Conservation (phyloP, 2,888 invertebrate genomes). For the Hypsopygia costalis region DNA sequence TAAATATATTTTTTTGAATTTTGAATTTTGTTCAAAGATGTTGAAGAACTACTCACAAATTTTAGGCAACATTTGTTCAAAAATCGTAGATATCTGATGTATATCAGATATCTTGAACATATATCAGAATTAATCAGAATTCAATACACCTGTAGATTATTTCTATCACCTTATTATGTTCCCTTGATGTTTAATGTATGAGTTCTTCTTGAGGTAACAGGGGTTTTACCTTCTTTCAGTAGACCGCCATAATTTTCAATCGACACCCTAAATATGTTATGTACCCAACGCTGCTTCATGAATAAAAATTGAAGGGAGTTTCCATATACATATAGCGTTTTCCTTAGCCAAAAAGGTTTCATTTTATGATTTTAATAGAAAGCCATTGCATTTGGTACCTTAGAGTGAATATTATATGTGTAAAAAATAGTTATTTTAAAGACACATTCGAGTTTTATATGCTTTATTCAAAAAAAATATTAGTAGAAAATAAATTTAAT, state of each 20-base stretch:
- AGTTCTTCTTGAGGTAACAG: conserved; percentile 15
- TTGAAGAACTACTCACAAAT: no score
- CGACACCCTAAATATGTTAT: conserved; percentile 41
- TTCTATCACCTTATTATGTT: conserved; percentile 18
- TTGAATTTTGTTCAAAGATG: no score
- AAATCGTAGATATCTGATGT: conserved; percentile 4
- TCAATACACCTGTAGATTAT: conserved; percentile 11
- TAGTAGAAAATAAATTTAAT: no score
- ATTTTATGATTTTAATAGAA: conserved; percentile 26
- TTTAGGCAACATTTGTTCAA: neutral
- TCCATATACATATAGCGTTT: conserved; percentile 26
- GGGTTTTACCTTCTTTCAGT: conserved; percentile 14
- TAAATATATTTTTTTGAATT: no score
- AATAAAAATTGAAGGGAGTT: conserved; percentile 36
- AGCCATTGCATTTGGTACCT: no score
- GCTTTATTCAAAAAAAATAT: no score
- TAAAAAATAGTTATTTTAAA: no score
- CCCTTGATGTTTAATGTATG: conserved; percentile 24
- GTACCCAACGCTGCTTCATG: conserved; percentile 34
- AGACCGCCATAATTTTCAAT: conserved; percentile 44
- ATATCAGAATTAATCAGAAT: conserved; percentile 8
- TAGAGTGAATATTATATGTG: no score
- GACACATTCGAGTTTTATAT: no score
- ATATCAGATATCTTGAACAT: conserved; percentile 6
- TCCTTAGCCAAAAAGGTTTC: conserved; percentile 29